Evolutionary conservation across 2,888 invertebrate genomes (phyloP), one percentile per base, ranked within the genome.

Genomic region (Agonopterix alstromeriana): DNA sequence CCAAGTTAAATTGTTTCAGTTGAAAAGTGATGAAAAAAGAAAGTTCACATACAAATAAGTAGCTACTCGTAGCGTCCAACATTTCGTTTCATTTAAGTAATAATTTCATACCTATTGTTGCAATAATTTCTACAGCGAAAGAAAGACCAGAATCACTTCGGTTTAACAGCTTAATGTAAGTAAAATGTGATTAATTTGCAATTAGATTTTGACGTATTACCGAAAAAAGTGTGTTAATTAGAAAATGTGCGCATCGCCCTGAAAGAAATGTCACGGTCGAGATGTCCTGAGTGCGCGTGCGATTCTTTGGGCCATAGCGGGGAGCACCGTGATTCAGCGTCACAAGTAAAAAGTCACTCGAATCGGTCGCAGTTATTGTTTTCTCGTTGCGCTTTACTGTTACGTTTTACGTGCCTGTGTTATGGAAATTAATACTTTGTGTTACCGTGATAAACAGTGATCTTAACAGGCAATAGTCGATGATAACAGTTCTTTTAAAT

Each of bases 241-340:
- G 67, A 73, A 74, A 70, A 67, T 65, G 61, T 60, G 68, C 60
- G 67, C 74, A 70, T 58, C 63, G 66, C 82, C 79, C 83, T 82
- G 70, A 75, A 71, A 75, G 71, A 75, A 70, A 70, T 74, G 83
- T 86, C 72, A 83, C 84, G 87, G 75, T 86, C 73, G 84, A 77
- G 72, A 73, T 78, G 66, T 65, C 61, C 61, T 66, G 66, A 72
- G 27, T 27, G 64, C 64, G 65, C 63, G 61, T 57, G 66, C 60
- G 61, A 57, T 41, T 46, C 48, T 51, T 41, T 46, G 41, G 46
- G 51, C 40, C 38, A 63, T 67, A 58, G 61, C 62, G 65, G 61
- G 62, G 53, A 42, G 53, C 54, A 61, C 60, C 58, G 57, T 52
- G 50, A 60, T 52, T 53, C 55, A 52, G 61, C 51, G 54, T 61